A percentile compares a stretch with the other conserved stretches of the same genome.
These are phyloP conservation scores for Drosophila carrolli DNA, from an alignment of 1,140 invertebrate genomes.

Conservation along the genomic window DNA sequence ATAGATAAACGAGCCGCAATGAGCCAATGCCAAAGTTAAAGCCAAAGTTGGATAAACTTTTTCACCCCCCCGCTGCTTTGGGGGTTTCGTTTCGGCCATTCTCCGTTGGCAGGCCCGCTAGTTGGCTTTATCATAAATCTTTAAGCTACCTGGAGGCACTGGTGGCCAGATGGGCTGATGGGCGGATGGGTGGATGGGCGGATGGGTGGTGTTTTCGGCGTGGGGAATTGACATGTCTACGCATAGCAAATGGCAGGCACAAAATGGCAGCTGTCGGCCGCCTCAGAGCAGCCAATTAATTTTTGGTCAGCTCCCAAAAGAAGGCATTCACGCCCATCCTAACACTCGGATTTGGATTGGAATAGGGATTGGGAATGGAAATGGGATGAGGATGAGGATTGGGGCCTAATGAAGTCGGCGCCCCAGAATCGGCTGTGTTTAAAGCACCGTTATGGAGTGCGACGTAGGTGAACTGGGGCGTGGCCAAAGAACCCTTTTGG, in stretches of 20 bases:
- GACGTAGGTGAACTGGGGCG: slow-evolving; percentile 36
- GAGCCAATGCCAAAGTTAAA: slow-evolving; percentile 68
- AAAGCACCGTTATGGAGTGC: slow-evolving; percentile 57
- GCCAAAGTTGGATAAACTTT: slow-evolving; percentile 70
- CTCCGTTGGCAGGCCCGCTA: slow-evolving; percentile 16
- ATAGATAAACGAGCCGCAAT: slow-evolving; percentile 77
- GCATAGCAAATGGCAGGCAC: slow-evolving; percentile 64
- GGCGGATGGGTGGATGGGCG: not conserved
- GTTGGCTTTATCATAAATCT: slow-evolving; percentile 78
- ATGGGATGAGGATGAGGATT: slow-evolving; percentile 1
- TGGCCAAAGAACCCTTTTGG: slow-evolving; percentile 63
- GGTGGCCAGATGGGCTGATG: not conserved
- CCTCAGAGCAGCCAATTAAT: slow-evolving; percentile 73
- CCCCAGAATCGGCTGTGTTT: slow-evolving; percentile 39
- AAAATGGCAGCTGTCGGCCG: slow-evolving; percentile 74
- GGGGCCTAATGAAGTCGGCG: slow-evolving; percentile 61
- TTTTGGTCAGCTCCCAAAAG: slow-evolving; percentile 57
- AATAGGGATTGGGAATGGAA: not conserved
- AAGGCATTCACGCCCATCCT: slow-evolving; percentile 27
- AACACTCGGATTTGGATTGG: slow-evolving; percentile 10
- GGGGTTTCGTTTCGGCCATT: not conserved
- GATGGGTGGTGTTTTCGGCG: slow-evolving; percentile 8
- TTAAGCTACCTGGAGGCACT: slow-evolving; percentile 63
- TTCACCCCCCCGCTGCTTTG: not conserved
- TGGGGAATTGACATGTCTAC: slow-evolving; percentile 67